Evolutionary conservation across 2,888 invertebrate species (phyloP).

Genomic region (Melitaea athalia): DNA sequence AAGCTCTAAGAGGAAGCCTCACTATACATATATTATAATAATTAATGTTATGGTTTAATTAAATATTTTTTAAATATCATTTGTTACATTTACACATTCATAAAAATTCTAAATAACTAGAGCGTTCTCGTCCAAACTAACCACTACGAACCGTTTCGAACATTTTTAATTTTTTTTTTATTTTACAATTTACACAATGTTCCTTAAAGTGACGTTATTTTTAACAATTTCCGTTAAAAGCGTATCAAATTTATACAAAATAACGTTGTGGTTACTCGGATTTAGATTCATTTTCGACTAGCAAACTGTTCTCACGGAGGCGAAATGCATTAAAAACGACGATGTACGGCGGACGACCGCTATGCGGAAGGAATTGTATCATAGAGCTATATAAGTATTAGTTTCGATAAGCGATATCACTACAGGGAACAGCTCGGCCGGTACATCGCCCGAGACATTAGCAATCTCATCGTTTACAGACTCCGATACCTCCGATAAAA

Average conservation of each 20-base stretch:
- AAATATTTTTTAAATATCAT: constrained; percentile 72
- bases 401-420: constrained; percentile 5
- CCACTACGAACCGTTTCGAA: constrained; percentile 49
- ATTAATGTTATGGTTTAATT: constrained; percentile 60
- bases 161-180: constrained; percentile 32
- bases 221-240: constrained; percentile 51
- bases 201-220: constrained; percentile 44
- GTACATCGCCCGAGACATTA: not conserved
- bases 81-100: constrained; percentile 75
- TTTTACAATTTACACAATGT: constrained; percentile 51
- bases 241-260: constrained; percentile 46
- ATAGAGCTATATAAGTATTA: not conserved
- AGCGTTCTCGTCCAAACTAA: constrained; percentile 70
- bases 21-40: constrained; percentile 68
- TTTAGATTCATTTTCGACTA: constrained; percentile 76
- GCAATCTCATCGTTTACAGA: not conserved
- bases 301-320: constrained; percentile 44
- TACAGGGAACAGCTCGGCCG: not conserved
- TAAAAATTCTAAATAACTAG: constrained; percentile 71
- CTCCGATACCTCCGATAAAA: constrained; percentile 22
- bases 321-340: constrained; percentile 9
- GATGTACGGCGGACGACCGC: not conserved
- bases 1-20: constrained; percentile 81
- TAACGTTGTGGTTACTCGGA: constrained; percentile 47
- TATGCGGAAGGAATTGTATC: not conserved